Evolutionary conservation across 2,888 invertebrate species (phyloP).

Genomic region (Tetrapedia diversipes): DNA sequence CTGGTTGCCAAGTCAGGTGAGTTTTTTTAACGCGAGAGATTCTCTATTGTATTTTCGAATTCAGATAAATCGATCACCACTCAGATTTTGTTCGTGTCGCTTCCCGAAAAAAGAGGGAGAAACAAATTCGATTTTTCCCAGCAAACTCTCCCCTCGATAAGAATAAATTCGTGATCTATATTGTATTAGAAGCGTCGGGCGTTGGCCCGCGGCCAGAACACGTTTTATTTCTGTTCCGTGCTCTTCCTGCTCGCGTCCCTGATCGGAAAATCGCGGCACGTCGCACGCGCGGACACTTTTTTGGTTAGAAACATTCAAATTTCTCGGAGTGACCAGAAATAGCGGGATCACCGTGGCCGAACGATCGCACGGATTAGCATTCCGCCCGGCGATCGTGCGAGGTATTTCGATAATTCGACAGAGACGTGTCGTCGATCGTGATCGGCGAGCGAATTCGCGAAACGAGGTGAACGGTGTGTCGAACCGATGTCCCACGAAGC

Average conservation of each 20-base stretch:
- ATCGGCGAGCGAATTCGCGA: slow-evolving; percentile 74
- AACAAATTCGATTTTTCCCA: not conserved
- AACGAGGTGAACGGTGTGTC: slow-evolving; percentile 68
- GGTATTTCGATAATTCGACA: slow-evolving; percentile 76
- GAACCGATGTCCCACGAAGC: slow-evolving; percentile 63
- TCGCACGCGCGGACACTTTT: slow-evolving; percentile 33
- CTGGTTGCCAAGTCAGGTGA: too few species aligned
- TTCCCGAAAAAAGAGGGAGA: too few species aligned
- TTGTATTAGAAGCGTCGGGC: not conserved
- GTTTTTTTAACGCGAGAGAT: too few species aligned
- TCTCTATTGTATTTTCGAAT: too few species aligned
- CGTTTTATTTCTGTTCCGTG: not conserved
- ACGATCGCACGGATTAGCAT: slow-evolving; percentile 64
- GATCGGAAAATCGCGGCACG: slow-evolving; percentile 48
- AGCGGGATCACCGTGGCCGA: slow-evolving; percentile 52
- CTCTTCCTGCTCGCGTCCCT: not conserved
- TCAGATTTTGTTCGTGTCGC: too few species aligned
- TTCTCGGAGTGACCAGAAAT: slow-evolving; percentile 61
- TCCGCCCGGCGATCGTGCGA: slow-evolving; percentile 62
- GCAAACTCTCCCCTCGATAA: not conserved
- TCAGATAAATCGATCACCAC: too few species aligned
- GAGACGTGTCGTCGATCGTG: slow-evolving; percentile 76
- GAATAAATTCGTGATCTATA: not conserved
- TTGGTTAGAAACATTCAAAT: slow-evolving; percentile 57
- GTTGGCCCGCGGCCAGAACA: not conserved